phyloP scores from a whole-genome alignment of 2,797 vertebrate genomes.

The Lateolabrax maculatus region DNA sequence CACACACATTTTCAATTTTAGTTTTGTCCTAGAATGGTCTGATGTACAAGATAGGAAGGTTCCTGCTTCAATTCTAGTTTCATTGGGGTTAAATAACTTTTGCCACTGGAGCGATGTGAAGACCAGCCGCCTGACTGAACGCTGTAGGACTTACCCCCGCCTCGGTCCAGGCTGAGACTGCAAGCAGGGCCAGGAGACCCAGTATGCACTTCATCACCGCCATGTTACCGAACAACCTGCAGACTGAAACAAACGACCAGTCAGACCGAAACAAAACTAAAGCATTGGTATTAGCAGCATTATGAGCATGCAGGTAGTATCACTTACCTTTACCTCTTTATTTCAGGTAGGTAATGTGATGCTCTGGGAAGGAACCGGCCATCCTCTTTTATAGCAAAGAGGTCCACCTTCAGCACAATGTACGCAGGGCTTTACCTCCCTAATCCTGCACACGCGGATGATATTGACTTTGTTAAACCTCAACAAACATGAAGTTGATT shows the following conservation, averaged over 20 bases:
- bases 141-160: conserved; percentile 16
- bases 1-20: no score
- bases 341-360: not conserved
- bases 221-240: conserved; percentile 30
- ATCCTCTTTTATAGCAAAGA: conserved; percentile 23
- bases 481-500: not conserved
- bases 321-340: not conserved
- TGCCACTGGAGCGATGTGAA: not conserved
- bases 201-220: conserved; percentile 45
- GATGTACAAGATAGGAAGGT: no score
- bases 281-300: no score
- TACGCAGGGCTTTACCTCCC: not conserved
- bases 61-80: no score
- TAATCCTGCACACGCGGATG: not conserved
- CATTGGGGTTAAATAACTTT: no score
- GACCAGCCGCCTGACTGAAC: not conserved
- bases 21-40: no score
- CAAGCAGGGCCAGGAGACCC: conserved; percentile 34
- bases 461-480: conserved; percentile 16
- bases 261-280: not conserved
- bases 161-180: conserved; percentile 22
- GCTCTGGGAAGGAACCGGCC: not conserved
- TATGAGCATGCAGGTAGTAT: not conserved
- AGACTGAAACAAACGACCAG: not conserved
- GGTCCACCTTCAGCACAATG: not conserved